These are phyloP conservation scores for Decapterus maruadsi DNA, from an alignment of 2,797 vertebrate genomes.

Conservation along the genomic window DNA sequence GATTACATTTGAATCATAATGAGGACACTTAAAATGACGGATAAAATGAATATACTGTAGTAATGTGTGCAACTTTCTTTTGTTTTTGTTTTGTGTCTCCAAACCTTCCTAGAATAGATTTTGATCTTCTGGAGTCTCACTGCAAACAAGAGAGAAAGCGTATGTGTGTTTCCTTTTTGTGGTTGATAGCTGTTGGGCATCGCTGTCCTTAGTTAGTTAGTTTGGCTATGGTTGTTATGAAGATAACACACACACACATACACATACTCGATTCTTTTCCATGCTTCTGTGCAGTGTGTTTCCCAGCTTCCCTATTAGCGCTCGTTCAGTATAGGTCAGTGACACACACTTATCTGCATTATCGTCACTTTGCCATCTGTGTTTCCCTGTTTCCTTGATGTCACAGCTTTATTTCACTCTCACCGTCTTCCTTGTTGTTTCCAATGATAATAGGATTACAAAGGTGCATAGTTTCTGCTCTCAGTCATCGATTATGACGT, in stretches of 20 bases:
- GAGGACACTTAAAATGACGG: neutral
- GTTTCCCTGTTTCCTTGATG: conserved; percentile 45
- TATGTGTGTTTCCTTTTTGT: conserved; percentile 13
- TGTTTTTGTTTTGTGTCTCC: neutral
- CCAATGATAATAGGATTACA: neutral
- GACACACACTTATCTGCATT: conserved; percentile 20
- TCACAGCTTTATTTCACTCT: conserved; percentile 13
- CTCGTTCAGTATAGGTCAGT: neutral
- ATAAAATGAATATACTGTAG: neutral
- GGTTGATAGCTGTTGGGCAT: conserved; percentile 48
- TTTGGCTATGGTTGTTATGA: conserved; percentile 16
- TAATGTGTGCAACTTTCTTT: neutral
- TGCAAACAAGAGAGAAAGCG: neutral
- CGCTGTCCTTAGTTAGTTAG: conserved; percentile 15
- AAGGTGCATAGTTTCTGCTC: neutral
- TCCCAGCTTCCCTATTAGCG: conserved; percentile 28
- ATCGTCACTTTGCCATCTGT: conserved; percentile 9
- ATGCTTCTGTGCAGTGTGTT: conserved; percentile 1
- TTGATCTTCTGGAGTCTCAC: neutral
- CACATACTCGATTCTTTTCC: neutral
- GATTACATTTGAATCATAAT: neutral
- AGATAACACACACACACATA: conserved; percentile 38
- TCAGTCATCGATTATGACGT: neutral
- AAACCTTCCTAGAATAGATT: conserved; percentile 3
- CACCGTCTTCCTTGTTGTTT: neutral